Base-by-base conservation (phyloP, 2,113 vertebrate genomes). In the Gallinago undulata region DNA sequence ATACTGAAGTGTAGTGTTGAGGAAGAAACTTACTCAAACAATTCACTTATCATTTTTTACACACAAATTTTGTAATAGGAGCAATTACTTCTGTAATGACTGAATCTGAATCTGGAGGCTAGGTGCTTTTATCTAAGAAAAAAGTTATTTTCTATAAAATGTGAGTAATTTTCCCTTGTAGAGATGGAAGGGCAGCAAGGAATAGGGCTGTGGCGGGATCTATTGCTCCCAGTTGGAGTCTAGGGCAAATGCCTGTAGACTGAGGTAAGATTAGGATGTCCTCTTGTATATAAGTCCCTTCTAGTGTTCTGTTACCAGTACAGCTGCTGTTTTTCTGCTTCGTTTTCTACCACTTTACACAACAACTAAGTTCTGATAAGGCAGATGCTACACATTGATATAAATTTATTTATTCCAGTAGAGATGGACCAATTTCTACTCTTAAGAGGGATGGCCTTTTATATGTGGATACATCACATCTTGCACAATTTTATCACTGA, bases 401-500 rank as follows among this genome's bases (percentile, higher is more conserved):
- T 55, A 75, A 35, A 81, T 63, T 50, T 59, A 56, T 91, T 84
- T 81, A 39, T 73, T 92, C 45, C 51, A 41, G 19, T 47, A 60
- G 39, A 78, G 8, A 15, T 81, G 55, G 43, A 69, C 18, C 23
- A 78, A 56, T 91, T 81, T 92, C 19, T 78, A 33, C 12, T 72
- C n/a, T 91, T 48, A 68, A 10, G 37, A 72, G 30, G 23, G 45
- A 74, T 87, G 60, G 83, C 56, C 76, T 95, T 94, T 97, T 82
- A 45, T 81, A 67, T 23, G 63, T 33, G 60, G 43, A 86, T 94
- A 74, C 30, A 78, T 92, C 41, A 82, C 22, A 82, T 59, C 48
- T 80, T 78, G 37, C 48, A 81, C 67, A 74, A 59, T 86, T 92
- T 86, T 89, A 59, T 86, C 76, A 63, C 11, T 95, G 95, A 87